These are phyloP conservation scores for Cotesia congregata DNA, from an alignment of 2,888 invertebrate species.

Conservation along the genomic window DNA sequence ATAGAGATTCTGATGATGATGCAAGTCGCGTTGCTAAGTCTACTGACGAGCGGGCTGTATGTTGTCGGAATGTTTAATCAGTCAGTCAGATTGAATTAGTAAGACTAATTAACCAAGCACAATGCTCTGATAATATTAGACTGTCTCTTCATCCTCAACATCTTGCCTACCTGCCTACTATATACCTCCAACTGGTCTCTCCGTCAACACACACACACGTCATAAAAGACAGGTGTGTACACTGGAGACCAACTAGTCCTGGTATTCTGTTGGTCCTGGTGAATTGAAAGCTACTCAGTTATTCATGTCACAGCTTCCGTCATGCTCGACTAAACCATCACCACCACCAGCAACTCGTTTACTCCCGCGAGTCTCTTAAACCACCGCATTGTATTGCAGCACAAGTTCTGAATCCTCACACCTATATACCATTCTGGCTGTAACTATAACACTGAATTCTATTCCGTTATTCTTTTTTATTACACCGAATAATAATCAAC, in stretches of 20 bases:
- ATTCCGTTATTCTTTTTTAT: slow-evolving; percentile 22
- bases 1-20: slow-evolving; percentile 10
- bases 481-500: slow-evolving; percentile 4
- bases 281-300: slow-evolving; percentile 66
- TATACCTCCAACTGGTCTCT: slow-evolving; percentile 11
- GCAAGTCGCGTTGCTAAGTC: slow-evolving; percentile 37
- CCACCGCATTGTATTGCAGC: slow-evolving; percentile 24
- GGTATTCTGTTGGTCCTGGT: slow-evolving; percentile 23
- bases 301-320: slow-evolving; percentile 67
- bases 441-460: slow-evolving; percentile 35
- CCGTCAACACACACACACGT: neutral
- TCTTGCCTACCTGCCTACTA: slow-evolving; percentile 21
- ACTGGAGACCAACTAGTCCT: slow-evolving; percentile 46
- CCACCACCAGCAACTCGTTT: slow-evolving; percentile 50
- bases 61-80: slow-evolving; percentile 67
- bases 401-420: slow-evolving; percentile 11
- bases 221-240: slow-evolving; percentile 28
- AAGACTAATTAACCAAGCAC: slow-evolving; percentile 68
- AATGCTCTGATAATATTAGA: slow-evolving; percentile 70
- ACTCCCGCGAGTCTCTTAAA: slow-evolving; percentile 41
- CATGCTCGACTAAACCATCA: slow-evolving; percentile 65
- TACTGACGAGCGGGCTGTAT: slow-evolving; percentile 45
- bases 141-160: slow-evolving; percentile 45
- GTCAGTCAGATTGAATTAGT: slow-evolving; percentile 65
- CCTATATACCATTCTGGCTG: neutral